Base-by-base conservation (phyloP, 2,797 vertebrate species). In the Adelosebastes latens region DNA sequence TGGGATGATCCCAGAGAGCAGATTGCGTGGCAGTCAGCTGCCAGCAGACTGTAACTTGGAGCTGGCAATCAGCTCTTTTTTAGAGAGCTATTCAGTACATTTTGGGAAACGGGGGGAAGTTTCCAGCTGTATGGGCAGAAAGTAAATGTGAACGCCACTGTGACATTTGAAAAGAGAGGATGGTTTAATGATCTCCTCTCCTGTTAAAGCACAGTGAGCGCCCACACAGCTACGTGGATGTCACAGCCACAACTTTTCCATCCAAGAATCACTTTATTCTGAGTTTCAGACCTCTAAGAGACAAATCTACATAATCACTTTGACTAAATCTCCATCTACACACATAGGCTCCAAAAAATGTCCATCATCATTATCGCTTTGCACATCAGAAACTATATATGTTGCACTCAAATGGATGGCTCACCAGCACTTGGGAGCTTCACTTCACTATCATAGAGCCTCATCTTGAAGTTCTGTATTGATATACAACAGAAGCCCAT, bases 51-150 rank as follows among this genome's bases (percentile, higher is more conserved):
- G 46, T 42, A 69, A 79, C 81, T 68, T 42, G n/a, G 32, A 77
- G 55, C 63, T 83, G 80, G 60, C 56, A 83, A 87, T 91, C 82
- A 89, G 78, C 83, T 77, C 60, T 72, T 84, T 34, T 82, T 71
- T 65, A 77, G 75, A 75, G 74, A 69, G 61, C 75, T 42, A 72
- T 77, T 86, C 70, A 81, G 29, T 65, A 18, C 53, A 67, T 67
- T 53, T 69, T 82, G 72, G 65, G 62, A 75, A 52, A 20, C 16
- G 42, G 42, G 16, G 53, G 73, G 68, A 77, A 27, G 52, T 81
- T 84, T 83, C 75, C 86, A 85, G 74, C 75, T 81, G 69, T 22
- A 85, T 7, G 62, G 53, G 36, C 27, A 81, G 61, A 34, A 32
- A 64, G 55, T 72, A 75, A 80, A 62, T 46, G 31, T 53, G 53